A percentile compares a stretch with the other conserved stretches of the same genome.
These are phyloP conservation scores for Ptyas mucosa DNA, from an alignment of 2,113 vertebrate genomes.

Conservation along the genomic window DNA sequence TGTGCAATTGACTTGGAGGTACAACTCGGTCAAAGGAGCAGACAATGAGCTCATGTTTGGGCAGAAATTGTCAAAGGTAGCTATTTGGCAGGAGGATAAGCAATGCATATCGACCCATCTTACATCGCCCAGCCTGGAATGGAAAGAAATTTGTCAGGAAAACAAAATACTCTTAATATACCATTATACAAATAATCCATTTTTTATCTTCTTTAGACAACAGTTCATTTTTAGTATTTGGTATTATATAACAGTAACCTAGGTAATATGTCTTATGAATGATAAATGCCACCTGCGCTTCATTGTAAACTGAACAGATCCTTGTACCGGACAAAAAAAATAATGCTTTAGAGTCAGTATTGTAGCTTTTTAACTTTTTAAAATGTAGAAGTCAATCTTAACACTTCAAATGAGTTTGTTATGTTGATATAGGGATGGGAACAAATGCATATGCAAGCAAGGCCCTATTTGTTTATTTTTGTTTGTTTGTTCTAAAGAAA, in stretches of 20 bases:
- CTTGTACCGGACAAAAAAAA: not conserved
- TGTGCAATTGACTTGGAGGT: slow-evolving; percentile 24
- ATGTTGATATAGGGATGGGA: not conserved
- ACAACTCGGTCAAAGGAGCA: slow-evolving; percentile 4
- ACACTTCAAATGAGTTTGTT: not conserved
- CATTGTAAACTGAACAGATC: not conserved
- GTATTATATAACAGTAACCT: not conserved
- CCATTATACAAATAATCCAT: not conserved
- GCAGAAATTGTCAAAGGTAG: slow-evolving; percentile 3
- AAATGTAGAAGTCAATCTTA: not conserved
- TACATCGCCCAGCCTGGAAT: not conserved
- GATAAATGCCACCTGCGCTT: not conserved
- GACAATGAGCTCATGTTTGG: not conserved
- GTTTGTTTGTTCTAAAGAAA: not conserved
- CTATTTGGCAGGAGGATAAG: not conserved
- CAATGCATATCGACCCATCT: not conserved
- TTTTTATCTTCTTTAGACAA: not conserved
- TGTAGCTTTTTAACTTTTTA: not conserved
- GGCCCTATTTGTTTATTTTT: not conserved
- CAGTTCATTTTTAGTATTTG: not conserved
- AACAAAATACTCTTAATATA: not conserved
- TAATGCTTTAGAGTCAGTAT: not conserved
- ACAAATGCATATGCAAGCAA: not conserved
- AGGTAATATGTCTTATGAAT: not conserved
- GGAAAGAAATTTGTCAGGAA: not conserved